Evolutionary conservation across 2,113 vertebrate genomes (phyloP).

Genomic region (Lycaon pictus): DNA sequence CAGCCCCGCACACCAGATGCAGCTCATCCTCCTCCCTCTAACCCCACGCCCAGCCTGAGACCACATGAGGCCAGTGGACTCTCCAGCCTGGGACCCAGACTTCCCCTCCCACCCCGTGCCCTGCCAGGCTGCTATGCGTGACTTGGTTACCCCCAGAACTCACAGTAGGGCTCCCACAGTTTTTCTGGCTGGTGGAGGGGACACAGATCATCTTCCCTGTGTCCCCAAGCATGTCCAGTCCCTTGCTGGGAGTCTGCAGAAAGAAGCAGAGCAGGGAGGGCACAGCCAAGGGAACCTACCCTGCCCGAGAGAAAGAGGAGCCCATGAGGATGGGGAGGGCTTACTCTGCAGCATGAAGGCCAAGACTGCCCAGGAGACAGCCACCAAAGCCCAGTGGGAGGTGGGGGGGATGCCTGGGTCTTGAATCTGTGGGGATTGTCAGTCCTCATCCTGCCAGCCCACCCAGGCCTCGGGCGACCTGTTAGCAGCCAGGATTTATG

Average conservation of each 20-base stretch:
- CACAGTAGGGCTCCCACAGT: not conserved
- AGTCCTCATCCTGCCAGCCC: not conserved
- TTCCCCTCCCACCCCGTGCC: not conserved
- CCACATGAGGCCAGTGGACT: rapidly evolving
- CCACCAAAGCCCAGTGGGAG: not conserved
- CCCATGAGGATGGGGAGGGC: not conserved
- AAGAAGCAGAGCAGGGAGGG: not conserved
- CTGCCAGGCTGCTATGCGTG: not conserved
- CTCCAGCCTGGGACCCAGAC: not conserved
- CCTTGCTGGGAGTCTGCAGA: not conserved
- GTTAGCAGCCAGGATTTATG: not conserved
- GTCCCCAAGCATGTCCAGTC: not conserved
- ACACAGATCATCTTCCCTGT: not conserved
- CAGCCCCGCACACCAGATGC: not conserved
- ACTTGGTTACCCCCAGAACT: not conserved
- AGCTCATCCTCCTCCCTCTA: not conserved
- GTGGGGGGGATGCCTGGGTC: not conserved
- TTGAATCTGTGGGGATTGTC: not conserved
- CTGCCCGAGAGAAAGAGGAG: not conserved
- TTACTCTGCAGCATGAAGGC: rapidly evolving
- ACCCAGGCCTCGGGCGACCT: not conserved
- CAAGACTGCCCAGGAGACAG: too few species aligned
- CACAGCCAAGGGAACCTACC: not conserved
- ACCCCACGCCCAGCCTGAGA: too few species aligned
- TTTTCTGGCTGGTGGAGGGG: not conserved